These are phyloP conservation scores for Gnathonemus echidnorhynchus DNA, from an alignment of 2,113 vertebrate genomes.

Conservation along the genomic window DNA sequence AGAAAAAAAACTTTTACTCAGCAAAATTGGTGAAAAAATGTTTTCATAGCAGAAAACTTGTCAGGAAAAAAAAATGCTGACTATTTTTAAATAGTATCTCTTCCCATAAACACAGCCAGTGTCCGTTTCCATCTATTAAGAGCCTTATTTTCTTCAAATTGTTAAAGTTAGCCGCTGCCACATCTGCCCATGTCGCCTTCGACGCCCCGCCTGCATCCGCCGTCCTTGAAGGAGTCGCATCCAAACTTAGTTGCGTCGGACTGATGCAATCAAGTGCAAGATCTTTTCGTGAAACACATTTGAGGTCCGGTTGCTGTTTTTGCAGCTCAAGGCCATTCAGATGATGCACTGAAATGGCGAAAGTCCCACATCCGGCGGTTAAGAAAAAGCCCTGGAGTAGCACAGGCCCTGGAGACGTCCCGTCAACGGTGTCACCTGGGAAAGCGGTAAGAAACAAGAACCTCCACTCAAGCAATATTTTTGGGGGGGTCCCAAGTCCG, in stretches of 20 bases:
- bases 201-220: neutral
- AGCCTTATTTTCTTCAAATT: neutral
- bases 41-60: slow-evolving; percentile 3
- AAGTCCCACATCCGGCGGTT: neutral
- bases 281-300: neutral
- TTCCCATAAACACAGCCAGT: neutral
- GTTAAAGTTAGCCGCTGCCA: neutral
- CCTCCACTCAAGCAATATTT: neutral
- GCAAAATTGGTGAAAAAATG: neutral
- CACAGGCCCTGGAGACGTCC: neutral
- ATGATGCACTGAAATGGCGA: neutral
- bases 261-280: slow-evolving; percentile 8
- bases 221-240: neutral
- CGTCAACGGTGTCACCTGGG: neutral
- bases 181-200: neutral
- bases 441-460: neutral
- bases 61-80: slow-evolving; percentile 10
- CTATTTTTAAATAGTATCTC: neutral
- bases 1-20: neutral
- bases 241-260: neutral
- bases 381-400: neutral
- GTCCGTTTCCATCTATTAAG: neutral
- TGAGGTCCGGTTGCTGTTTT: neutral
- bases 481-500: neutral
- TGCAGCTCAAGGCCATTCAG: neutral